Base-by-base conservation (phyloP, 2,888 invertebrate genomes). In the Deilephila porcellus region DNA sequence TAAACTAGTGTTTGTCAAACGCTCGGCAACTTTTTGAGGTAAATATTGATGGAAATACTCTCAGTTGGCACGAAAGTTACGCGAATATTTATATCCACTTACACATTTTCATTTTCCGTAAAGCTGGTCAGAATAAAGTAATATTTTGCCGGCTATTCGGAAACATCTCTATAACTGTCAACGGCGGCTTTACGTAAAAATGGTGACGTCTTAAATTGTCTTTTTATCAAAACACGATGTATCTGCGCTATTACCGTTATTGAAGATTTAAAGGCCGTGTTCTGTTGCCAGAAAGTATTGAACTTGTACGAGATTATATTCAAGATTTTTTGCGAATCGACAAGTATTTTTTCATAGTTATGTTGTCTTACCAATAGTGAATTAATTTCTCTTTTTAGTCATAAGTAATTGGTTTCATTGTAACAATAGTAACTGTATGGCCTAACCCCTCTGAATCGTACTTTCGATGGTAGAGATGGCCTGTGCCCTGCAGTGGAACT, bases 81-180 rank as follows among this genome's bases (percentile, higher is more conserved):
- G 17, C n/a, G 19, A 56, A 56, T n/a, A 56, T 56, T 0, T 19
- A 56, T 56, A 56, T n/a, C 17, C 45, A 45, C 45, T 45, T 45
- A 45, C 14, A 11, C 45, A 45, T 45, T 45, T 45, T 45, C 14
- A 45, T 56, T 56, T n/a, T 56, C 19, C 56, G 19, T n/a, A 56
- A 56, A 56, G 19, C n/a, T n/a, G 56, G 56, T 56, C n/a, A 19
- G 45, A 11, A 11, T 14, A 14, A 45, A 45, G 11, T 45, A 45
- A 11, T 45, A 45, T 45, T 37, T 14, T 45, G 45, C 56, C 17
- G 56, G n/a, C 56, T 7, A 56, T 56, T 17, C 32, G 60, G 60
- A 62, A 29, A 62, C 60, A 62, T 62, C 29, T 5, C 60, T 62
- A 62, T 29, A 62, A 14, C 14, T 62, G 29, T 62, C 60, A 62